phyloP scores from a whole-genome alignment of 2,888 invertebrate species.

The Fragum fragum region DNA sequence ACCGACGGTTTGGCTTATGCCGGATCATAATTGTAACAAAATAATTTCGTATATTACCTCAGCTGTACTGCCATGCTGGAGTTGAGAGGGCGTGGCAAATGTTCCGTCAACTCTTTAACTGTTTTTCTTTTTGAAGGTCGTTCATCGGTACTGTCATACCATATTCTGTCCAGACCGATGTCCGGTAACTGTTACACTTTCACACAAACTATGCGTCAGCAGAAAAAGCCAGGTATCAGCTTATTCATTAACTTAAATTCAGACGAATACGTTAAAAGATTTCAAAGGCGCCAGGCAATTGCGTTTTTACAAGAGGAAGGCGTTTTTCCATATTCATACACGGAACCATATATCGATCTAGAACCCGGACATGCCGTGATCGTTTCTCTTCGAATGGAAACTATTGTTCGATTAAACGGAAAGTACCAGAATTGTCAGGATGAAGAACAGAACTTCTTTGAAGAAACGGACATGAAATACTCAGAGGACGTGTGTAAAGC shows the following conservation, averaged over 20 bases:
- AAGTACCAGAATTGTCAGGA: slow-evolving; percentile 1
- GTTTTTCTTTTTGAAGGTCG: too few relatives aligned
- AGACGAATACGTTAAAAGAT: not conserved
- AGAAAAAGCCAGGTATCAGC: not conserved
- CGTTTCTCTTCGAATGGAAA: not conserved
- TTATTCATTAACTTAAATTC: not conserved
- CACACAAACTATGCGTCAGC: not conserved
- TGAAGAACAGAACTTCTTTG: not conserved
- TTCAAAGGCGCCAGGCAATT: not conserved
- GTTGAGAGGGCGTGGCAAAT: too few relatives aligned
- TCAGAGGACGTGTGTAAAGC: not conserved
- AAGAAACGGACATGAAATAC: not conserved
- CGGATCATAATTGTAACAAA: too few relatives aligned
- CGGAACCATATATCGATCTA: not conserved
- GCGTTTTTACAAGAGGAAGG: not conserved
- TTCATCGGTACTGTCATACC: not conserved
- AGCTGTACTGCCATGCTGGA: too few relatives aligned
- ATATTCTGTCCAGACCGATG: not conserved
- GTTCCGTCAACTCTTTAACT: too few relatives aligned
- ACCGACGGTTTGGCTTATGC: too few relatives aligned
- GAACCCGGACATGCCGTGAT: not conserved
- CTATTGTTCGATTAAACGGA: not conserved
- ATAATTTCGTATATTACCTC: too few relatives aligned
- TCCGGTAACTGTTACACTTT: not conserved
- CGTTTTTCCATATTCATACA: not conserved